A percentile compares a stretch with the other conserved stretches of the same genome.
Conservation (phyloP, 2,888 invertebrate species). For the Drosophila stalkeri region DNA sequence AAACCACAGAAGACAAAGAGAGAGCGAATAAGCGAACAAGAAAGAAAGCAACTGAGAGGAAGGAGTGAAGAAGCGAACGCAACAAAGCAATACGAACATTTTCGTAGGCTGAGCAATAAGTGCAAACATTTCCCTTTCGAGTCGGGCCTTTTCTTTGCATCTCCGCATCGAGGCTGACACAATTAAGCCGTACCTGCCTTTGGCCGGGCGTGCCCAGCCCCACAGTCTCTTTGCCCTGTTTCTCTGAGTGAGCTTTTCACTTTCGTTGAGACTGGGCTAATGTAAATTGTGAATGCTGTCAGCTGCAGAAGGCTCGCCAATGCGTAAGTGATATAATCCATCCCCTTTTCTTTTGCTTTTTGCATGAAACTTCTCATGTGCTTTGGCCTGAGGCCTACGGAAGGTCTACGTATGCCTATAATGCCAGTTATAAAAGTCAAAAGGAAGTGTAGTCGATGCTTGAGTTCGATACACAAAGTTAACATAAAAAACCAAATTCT, state of each 20-base stretch:
- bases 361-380: slow-evolving; percentile 15
- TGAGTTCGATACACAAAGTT: too few species aligned
- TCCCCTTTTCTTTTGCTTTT: not conserved
- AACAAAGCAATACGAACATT: slow-evolving; percentile 45
- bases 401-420: not conserved
- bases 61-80: not conserved
- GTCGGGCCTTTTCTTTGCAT: slow-evolving; percentile 23
- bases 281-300: slow-evolving; percentile 20
- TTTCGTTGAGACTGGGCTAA: slow-evolving; percentile 29
- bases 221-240: not conserved
- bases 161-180: slow-evolving; percentile 30
- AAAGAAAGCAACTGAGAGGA: not conserved
- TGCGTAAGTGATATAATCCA: slow-evolving; percentile 22
- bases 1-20: slow-evolving; percentile 32
- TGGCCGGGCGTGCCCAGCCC: not conserved
- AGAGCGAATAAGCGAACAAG: not conserved
- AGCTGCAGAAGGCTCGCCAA: slow-evolving; percentile 16
- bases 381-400: not conserved
- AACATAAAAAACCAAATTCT: too few species aligned
- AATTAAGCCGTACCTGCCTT: slow-evolving; percentile 35
- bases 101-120: slow-evolving; percentile 44
- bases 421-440: not conserved
- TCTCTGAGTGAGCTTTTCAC: slow-evolving; percentile 31
- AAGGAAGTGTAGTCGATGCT: too few species aligned
- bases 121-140: slow-evolving; percentile 63